phyloP scores from a whole-genome alignment of 2,113 vertebrate genomes.

The Hymenochirus boettgeri region DNA sequence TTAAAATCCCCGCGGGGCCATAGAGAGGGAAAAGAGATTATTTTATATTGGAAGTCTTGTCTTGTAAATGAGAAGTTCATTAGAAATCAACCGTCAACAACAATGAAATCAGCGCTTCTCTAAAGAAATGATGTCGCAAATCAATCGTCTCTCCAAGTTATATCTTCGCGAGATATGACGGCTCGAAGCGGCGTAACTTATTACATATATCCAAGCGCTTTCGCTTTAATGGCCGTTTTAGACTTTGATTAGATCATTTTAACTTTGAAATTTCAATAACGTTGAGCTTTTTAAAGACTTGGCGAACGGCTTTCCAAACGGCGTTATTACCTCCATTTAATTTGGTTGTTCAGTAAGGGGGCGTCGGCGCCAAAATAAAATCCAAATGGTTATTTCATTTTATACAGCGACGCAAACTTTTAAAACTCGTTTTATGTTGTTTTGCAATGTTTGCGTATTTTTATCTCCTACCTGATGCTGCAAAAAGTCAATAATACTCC shows the following conservation, averaged over 20 bases:
- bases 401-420: too few species aligned
- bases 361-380: too few species aligned
- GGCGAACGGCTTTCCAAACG: too few species aligned
- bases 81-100: slow-evolving; percentile 9
- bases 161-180: background rate
- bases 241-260: slow-evolving; percentile 46
- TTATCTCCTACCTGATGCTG: too few species aligned
- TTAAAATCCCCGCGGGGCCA: slow-evolving; percentile 22
- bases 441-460: too few species aligned
- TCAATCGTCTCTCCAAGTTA: slow-evolving; percentile 3
- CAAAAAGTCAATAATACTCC: too few species aligned
- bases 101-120: slow-evolving; percentile 8
- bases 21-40: slow-evolving; percentile 21
- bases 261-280: slow-evolving; percentile 53
- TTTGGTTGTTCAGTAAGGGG: too few species aligned
- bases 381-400: too few species aligned
- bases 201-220: slow-evolving; percentile 1
- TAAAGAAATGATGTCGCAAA: slow-evolving; percentile 14
- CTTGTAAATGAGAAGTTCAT: slow-evolving; percentile 2
- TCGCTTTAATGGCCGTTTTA: slow-evolving; percentile 45
- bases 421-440: too few species aligned
- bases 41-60: background rate
- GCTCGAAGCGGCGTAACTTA: background rate
- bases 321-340: too few species aligned
- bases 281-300: slow-evolving; percentile 21